Percentiles rank a stretch among this genome's conserved stretches.
These are phyloP conservation scores for Bubo scandiacus DNA, from an alignment of 2,113 vertebrate species.

Conservation along the genomic window DNA sequence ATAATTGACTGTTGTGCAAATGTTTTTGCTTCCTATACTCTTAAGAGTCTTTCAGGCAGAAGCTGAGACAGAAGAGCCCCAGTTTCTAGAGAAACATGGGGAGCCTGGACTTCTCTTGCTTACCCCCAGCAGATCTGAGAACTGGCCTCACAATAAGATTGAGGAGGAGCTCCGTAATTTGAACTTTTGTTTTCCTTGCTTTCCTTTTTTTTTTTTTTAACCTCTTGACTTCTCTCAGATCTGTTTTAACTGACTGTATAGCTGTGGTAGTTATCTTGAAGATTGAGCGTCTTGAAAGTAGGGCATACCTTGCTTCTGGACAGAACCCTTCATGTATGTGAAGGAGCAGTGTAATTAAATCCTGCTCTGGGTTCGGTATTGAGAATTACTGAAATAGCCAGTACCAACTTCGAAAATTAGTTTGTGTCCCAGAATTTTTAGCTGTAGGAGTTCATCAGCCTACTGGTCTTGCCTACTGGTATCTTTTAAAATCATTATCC, in stretches of 20 bases:
- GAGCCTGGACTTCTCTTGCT: neutral
- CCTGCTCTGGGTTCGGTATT: accelerated
- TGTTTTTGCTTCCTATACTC: neutral
- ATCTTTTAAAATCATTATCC: neutral
- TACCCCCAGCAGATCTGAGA: neutral
- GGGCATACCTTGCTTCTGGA: neutral
- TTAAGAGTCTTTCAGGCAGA: neutral
- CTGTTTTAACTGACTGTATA: neutral
- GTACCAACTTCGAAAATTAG: neutral
- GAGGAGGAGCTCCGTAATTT: neutral
- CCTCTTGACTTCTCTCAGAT: neutral
- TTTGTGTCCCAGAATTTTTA: neutral
- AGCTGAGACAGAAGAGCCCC: neutral
- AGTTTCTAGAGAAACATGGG: neutral
- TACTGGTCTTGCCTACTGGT: neutral
- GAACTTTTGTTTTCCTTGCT: neutral
- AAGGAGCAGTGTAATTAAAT: neutral
- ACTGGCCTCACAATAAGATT: neutral
- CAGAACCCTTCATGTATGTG: neutral
- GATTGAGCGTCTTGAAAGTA: neutral
- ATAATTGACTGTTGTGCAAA: neutral
- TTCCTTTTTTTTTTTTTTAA: neutral
- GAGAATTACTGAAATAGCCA: neutral
- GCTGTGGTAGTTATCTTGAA: neutral
- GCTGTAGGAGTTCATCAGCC: neutral